Conservation (phyloP, 1,140 invertebrate genomes). For the Magallana ariakensis region DNA sequence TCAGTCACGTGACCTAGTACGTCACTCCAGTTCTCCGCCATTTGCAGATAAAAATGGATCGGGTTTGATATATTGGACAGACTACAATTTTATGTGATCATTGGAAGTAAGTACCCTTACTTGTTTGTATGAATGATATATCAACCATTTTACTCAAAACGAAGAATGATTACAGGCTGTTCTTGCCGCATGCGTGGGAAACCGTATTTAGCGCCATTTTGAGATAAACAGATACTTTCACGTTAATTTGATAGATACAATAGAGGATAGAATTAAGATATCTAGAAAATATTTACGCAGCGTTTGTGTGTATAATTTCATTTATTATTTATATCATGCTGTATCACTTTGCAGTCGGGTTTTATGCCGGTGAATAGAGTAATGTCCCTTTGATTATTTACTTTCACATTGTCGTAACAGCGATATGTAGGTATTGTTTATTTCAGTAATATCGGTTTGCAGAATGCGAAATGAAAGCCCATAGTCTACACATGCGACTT, state of each 20-base stretch:
- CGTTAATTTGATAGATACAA: not conserved
- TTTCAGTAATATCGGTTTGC: too few relatives aligned
- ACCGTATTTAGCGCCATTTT: slow-evolving; percentile 16
- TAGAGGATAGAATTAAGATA: too few relatives aligned
- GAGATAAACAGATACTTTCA: not conserved
- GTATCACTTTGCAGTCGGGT: not conserved
- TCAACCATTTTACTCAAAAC: too few relatives aligned
- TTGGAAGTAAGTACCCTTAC: not conserved
- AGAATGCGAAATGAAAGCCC: too few relatives aligned
- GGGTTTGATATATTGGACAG: not conserved
- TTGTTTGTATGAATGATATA: not conserved
- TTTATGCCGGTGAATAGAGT: not conserved
- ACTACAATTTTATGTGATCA: not conserved
- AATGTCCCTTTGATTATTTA: slow-evolving; percentile 19
- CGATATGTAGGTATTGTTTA: too few relatives aligned
- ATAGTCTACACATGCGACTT: too few relatives aligned
- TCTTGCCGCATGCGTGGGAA: not conserved
- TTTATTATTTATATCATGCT: too few relatives aligned
- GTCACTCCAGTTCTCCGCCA: slow-evolving; percentile 53
- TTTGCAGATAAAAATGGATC: slow-evolving; percentile 45
- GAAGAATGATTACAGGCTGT: too few relatives aligned
- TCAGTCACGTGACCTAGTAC: slow-evolving; percentile 51
- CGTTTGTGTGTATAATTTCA: too few relatives aligned
- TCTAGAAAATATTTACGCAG: too few relatives aligned
- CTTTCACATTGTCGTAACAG: not conserved